Base-by-base conservation (phyloP, 2,113 vertebrate species). In the Eublepharis macularius region DNA sequence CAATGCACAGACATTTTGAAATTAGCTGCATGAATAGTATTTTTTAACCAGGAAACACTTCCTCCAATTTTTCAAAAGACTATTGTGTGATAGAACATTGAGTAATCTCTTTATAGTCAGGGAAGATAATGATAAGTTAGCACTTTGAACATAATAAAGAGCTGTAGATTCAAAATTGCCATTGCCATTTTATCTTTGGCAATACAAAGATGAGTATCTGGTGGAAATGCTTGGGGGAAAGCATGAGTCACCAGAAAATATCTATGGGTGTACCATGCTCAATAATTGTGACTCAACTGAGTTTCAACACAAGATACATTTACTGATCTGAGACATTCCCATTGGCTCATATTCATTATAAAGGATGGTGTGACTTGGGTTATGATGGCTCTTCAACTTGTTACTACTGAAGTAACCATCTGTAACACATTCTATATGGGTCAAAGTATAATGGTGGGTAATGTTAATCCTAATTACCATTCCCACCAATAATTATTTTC, bases 1-100 rank as follows among this genome's bases (percentile, higher is more conserved):
- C 82, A 92, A 90, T 4, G 10, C 24, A 72, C 76, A 87, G 43
- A 36, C 87, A 90, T 92, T 85, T 86, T 82, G 87, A 84, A 91
- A 75, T 72, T 87, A 81, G 85, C 87, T 72, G 85, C 10, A 66
- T 32, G 8, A 70, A 17, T 78, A 75, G 11, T 70, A 77, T 72
- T 87, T 89, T 74, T 87, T 69, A 83, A 86, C 21, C 1, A 69
- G 29, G 88, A 82, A 75, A 11, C 63, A 41, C 49, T 94, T 81
- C 51, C 84, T 91, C 1, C 3, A 84, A 57, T 83, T 82, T 90
- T 19, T 13, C 87, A 24, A 77, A 51, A 12, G 72, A 10, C 49
- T 26, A 13, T 1, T 65, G 69, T 70, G 6, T 60, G 0, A 36
- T 39, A 32, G 26, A 72, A 82, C 36, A 81, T 19, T 36, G 47